These are phyloP conservation scores for Leptosomus discolor DNA, from an alignment of 2,113 vertebrate species.

Conservation along the genomic window DNA sequence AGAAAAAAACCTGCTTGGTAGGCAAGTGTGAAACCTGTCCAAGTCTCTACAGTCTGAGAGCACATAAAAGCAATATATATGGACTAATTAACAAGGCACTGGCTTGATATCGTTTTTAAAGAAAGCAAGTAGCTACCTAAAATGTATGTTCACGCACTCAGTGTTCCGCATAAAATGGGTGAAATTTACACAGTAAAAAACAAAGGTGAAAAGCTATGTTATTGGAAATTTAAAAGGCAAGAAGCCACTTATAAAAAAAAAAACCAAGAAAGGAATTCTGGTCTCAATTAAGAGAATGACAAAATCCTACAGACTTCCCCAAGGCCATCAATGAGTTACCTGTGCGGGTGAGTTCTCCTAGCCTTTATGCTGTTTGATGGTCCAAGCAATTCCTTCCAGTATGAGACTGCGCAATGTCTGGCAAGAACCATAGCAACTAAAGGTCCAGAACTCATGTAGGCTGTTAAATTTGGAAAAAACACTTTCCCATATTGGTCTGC, in stretches of 20 bases:
- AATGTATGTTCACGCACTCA: neutral
- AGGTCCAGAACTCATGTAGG: conserved; percentile 95
- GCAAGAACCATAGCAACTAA: conserved; percentile 83
- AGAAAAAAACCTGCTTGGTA: neutral
- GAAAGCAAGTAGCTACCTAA: neutral
- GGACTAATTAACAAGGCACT: neutral
- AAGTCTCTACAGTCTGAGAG: neutral
- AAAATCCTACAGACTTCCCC: neutral
- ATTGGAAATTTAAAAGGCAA: neutral
- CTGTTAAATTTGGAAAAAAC: conserved; percentile 89
- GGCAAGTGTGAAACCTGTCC: neutral
- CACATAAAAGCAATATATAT: neutral
- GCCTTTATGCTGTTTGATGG: conserved; percentile 81
- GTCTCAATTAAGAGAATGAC: neutral
- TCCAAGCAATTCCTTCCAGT: conserved; percentile 90
- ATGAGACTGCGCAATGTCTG: conserved; percentile 79
- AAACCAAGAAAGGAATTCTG: neutral
- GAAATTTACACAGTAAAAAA: neutral
- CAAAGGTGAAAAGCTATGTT: neutral
- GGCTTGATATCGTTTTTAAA: neutral
- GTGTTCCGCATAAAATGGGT: neutral
- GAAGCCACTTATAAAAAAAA: neutral
- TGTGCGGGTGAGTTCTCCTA: conserved; percentile 83
- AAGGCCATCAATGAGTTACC: conserved; percentile 72
- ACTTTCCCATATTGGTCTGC: conserved; percentile 88